These are phyloP conservation scores for Tiliacea aurago DNA, from an alignment of 2,888 invertebrate species.

Conservation along the genomic window DNA sequence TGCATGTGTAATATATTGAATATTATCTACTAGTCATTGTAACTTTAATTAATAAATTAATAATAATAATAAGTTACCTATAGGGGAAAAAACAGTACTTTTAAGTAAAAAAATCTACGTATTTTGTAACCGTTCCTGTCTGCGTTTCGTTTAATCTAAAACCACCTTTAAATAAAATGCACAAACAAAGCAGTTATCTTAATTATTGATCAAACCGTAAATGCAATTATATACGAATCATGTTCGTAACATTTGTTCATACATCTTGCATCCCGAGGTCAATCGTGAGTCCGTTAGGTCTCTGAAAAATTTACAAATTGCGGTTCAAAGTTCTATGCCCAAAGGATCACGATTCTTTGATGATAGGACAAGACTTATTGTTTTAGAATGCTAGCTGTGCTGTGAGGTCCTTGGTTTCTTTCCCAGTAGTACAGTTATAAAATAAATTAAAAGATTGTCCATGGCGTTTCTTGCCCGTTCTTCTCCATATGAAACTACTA, in stretches of 20 bases:
- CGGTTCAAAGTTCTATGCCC: constrained; percentile 74
- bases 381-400: constrained; percentile 11
- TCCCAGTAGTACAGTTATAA: neutral
- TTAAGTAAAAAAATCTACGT: no score
- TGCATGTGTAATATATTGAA: no score
- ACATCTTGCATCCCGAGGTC: constrained; percentile 63
- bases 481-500: neutral
- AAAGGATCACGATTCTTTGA: constrained; percentile 71
- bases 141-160: constrained; percentile 1
- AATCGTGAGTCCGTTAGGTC: constrained; percentile 60
- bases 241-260: constrained; percentile 49
- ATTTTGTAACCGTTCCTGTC: no score
- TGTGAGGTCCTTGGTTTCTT: neutral
- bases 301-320: constrained; percentile 63
- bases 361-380: constrained; percentile 25
- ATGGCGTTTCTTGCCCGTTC: no score
- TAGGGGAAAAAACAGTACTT: no score
- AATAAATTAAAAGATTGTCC: neutral
- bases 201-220: constrained; percentile 64
- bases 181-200: constrained; percentile 64
- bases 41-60: no score
- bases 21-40: no score
- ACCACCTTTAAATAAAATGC: constrained; percentile 48
- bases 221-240: constrained; percentile 61
- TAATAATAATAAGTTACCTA: no score